These are phyloP conservation scores for Chydorus sphaericus DNA, from an alignment of 2,888 invertebrate species.

Conservation along the genomic window DNA sequence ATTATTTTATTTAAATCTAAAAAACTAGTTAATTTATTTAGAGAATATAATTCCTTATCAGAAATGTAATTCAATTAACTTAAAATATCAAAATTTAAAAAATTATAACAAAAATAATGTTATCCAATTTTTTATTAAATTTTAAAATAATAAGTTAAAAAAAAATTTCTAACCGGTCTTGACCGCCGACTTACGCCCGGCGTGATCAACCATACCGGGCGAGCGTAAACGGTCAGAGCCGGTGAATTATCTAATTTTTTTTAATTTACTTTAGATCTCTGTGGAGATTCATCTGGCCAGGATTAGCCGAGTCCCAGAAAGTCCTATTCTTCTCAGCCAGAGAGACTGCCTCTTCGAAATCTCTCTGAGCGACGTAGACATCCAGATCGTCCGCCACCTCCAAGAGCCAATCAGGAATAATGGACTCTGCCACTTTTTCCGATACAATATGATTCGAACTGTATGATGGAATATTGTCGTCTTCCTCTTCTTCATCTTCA, in stretches of 20 bases:
- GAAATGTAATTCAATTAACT: neutral
- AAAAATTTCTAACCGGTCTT: too few species aligned
- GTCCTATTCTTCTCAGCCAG: slow-evolving; percentile 48
- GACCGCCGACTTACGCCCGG: too few species aligned
- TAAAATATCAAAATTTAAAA: too few species aligned
- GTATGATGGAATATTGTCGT: slow-evolving; percentile 10
- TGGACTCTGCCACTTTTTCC: slow-evolving; percentile 26
- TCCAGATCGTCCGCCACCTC: slow-evolving; percentile 89
- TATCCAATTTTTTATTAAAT: too few species aligned
- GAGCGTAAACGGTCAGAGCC: neutral
- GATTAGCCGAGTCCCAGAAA: slow-evolving; percentile 17
- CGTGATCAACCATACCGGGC: too few species aligned
- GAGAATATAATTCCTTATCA: neutral
- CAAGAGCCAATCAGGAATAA: slow-evolving; percentile 75
- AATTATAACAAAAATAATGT: too few species aligned
- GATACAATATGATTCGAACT: too few species aligned
- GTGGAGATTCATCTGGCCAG: neutral
- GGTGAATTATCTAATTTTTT: neutral
- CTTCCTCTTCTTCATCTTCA: too few species aligned
- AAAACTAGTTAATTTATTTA: neutral
- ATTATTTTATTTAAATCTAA: neutral
- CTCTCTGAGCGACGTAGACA: slow-evolving; percentile 84
- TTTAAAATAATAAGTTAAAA: too few species aligned
- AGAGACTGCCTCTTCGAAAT: slow-evolving; percentile 81
- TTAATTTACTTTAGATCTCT: slow-evolving; percentile 7